Percentiles rank a stretch among this genome's conserved stretches.
Evolutionary conservation across 1,140 invertebrate species (phyloP).

Genomic region (Adoxophyes honmai): DNA sequence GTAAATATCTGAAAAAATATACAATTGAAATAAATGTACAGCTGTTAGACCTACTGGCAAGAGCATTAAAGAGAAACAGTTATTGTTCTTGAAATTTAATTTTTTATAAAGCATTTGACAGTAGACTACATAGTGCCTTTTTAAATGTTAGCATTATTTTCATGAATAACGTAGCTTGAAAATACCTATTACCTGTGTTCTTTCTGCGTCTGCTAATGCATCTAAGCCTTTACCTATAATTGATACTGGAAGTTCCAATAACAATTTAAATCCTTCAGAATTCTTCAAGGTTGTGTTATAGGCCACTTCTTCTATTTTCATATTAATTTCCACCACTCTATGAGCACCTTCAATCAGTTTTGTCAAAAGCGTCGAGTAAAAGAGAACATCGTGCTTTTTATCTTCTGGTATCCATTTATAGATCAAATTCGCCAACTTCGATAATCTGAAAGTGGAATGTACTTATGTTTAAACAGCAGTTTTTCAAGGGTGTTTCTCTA

Average conservation of each 20-base stretch:
- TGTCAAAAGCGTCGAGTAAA: slow-evolving; percentile 60
- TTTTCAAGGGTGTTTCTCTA: neutral
- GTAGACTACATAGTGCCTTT: neutral
- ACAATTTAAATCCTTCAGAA: slow-evolving; percentile 47
- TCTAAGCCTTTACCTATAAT: slow-evolving; percentile 60
- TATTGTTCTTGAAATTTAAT: neutral
- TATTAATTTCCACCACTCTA: slow-evolving; percentile 50
- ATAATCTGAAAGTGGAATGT: slow-evolving; percentile 45
- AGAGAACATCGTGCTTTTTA: slow-evolving; percentile 47
- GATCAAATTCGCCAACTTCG: slow-evolving; percentile 49
- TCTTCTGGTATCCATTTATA: slow-evolving; percentile 45
- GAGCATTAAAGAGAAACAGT: too few relatives aligned
- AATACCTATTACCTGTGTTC: slow-evolving; percentile 54
- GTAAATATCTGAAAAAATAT: slow-evolving; percentile 53
- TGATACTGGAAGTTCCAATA: slow-evolving; percentile 39
- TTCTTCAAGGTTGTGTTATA: slow-evolving; percentile 55
- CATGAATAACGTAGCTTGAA: neutral
- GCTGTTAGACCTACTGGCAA: too few relatives aligned
- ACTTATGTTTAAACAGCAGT: neutral
- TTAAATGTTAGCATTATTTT: neutral
- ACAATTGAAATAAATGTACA: too few relatives aligned
- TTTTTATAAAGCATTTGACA: neutral
- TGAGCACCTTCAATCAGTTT: slow-evolving; percentile 57
- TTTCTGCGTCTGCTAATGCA: slow-evolving; percentile 60
- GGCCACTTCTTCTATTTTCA: slow-evolving; percentile 59